Percentiles rank a stretch among this genome's conserved stretches.
phyloP scores from a whole-genome alignment of 2,888 invertebrate species.

The Rhorus exstirpatorius region DNA sequence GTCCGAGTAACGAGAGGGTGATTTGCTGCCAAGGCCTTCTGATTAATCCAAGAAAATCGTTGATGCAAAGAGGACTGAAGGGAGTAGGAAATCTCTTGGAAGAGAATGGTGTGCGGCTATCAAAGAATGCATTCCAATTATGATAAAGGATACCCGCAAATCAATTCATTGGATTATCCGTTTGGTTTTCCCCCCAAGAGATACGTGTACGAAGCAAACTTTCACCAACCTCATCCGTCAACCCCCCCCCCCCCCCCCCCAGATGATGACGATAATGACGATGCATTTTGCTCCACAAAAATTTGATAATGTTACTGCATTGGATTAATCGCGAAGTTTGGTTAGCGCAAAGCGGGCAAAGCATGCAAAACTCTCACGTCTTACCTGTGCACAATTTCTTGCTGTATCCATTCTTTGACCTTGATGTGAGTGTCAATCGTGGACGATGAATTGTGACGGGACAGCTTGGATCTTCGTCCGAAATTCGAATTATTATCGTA shows the following conservation, averaged over 20 bases:
- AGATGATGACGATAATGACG: too few relatives aligned
- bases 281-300: too few relatives aligned
- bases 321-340: too few relatives aligned
- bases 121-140: slow-evolving; percentile 31
- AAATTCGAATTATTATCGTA: slow-evolving; percentile 86
- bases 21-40: slow-evolving; percentile 18
- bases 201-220: too few relatives aligned
- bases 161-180: too few relatives aligned
- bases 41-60: slow-evolving; percentile 65
- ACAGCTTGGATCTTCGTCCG: slow-evolving; percentile 89
- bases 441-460: slow-evolving; percentile 92
- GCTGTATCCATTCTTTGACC: slow-evolving; percentile 95
- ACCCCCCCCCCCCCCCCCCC: too few relatives aligned
- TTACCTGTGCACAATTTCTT: slow-evolving; percentile 90
- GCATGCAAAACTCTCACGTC: too few relatives aligned
- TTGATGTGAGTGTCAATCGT: slow-evolving; percentile 95
- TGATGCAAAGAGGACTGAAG: slow-evolving; percentile 56
- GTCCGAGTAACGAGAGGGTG: slow-evolving; percentile 43
- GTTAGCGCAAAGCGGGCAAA: too few relatives aligned
- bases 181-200: too few relatives aligned
- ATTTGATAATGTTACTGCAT: too few relatives aligned
- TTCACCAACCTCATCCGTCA: too few relatives aligned
- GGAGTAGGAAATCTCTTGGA: slow-evolving; percentile 32
- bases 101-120: slow-evolving; percentile 37
- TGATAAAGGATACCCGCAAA: background rate